Evolutionary conservation across 2,888 invertebrate species (phyloP).

Genomic region (Tenthredo amoena): DNA sequence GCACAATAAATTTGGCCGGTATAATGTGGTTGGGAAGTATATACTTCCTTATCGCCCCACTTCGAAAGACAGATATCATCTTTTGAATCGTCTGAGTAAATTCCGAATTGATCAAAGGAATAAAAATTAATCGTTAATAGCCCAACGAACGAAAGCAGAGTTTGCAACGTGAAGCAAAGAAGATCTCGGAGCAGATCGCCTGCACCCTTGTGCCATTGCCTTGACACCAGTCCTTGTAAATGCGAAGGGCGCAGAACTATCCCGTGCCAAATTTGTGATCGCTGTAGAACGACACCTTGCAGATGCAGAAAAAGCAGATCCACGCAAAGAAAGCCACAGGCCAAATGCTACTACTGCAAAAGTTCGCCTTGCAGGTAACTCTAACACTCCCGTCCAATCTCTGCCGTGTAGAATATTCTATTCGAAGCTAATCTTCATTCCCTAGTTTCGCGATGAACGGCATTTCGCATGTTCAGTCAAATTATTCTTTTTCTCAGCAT

Average conservation of each 20-base stretch:
- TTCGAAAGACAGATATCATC: not conserved
- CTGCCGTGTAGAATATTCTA: not conserved
- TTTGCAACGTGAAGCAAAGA: slow-evolving; percentile 50
- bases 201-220: slow-evolving; percentile 56
- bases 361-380: slow-evolving; percentile 66
- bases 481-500: not conserved
- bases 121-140: not conserved
- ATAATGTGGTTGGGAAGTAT: not conserved
- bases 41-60: not conserved
- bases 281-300: slow-evolving; percentile 64
- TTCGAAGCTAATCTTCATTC: not conserved
- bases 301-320: slow-evolving; percentile 61
- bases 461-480: not conserved
- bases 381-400: not conserved
- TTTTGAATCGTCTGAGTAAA: not conserved
- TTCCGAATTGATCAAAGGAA: not conserved
- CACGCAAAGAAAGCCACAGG: slow-evolving; percentile 59
- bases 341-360: slow-evolving; percentile 72
- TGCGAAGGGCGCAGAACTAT: slow-evolving; percentile 50
- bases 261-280: slow-evolving; percentile 57
- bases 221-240: slow-evolving; percentile 49
- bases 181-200: slow-evolving; percentile 59
- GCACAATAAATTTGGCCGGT: not conserved
- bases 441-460: not conserved
- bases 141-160: slow-evolving; percentile 3